Evolutionary conservation across 2,113 vertebrate genomes (phyloP).

Genomic region (Tonatia bakeri): DNA sequence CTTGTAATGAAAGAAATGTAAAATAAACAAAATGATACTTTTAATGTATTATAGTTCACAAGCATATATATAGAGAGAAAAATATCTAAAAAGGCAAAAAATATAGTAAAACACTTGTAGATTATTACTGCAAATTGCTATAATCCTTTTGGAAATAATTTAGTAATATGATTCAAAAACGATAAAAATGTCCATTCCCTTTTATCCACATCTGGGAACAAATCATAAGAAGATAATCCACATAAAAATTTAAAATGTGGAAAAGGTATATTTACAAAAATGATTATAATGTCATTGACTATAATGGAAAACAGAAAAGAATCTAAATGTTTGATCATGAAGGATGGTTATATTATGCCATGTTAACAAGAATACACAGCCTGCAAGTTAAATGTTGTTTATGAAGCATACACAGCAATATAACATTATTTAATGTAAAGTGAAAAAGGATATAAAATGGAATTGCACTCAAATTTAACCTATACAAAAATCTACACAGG

Average conservation of each 20-base stretch:
- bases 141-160: constrained; percentile 8
- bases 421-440: background rate
- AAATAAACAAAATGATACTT: background rate
- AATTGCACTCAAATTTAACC: background rate
- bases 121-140: background rate
- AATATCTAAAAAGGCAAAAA: background rate
- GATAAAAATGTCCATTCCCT: background rate
- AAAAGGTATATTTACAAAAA: background rate
- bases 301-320: background rate
- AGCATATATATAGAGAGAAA: background rate
- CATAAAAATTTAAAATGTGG: background rate
- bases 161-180: background rate
- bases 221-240: background rate
- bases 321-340: background rate
- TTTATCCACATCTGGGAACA: background rate
- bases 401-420: background rate
- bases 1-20: background rate
- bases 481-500: background rate
- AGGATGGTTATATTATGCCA: background rate
- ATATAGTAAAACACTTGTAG: background rate
- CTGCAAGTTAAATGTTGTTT: background rate
- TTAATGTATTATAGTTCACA: background rate
- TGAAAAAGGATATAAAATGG: constrained; percentile 18
- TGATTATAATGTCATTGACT: background rate
- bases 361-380: background rate